Evolutionary conservation across 2,797 vertebrate genomes (phyloP), one percentile per base, ranked within the genome.

Genomic region (Neosalanx taihuensis): DNA sequence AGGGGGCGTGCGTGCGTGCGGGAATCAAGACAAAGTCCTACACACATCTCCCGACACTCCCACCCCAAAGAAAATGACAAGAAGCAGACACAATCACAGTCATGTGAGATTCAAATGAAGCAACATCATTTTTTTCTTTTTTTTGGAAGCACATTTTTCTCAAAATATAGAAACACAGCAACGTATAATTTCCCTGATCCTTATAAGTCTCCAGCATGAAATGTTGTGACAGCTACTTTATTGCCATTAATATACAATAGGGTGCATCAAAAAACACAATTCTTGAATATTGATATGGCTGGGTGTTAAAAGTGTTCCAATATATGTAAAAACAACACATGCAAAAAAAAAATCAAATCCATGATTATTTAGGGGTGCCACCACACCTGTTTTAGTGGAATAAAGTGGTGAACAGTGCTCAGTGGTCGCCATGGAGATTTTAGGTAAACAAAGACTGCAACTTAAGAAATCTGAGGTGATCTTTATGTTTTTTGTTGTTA

Each of bases 171-270:
- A 93, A 92, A 86, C 92, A 90, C 80, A 93, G 68, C 75, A 76
- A 86, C 79, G 74, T 80, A 73, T 86, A 81, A 81, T 92, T 84
- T 96, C 95, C 95, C 95, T 97, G 94, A 95, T 94, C 91, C 90
- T 74, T 73, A 90, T 70, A 79, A 75, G 88, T 91, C 77, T 76
- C 83, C 88, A 46, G 7, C 2, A 87, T 89, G 91, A 85, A 87
- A 84, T 86, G 75, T 84, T 89, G 90, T 94, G 91, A 90, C 91
- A 91, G 90, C 84, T 84, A 83, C 87, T 46, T 94, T 94, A 95
- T 96, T 96, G 93, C 93, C 72, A 90, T 71, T 58, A 73, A 33
- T 33, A 82, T 66, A 79, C 53, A 33, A 81, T 79, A 83, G n/a
- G n/a, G n/a, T n/a, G n/a, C n/a, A n/a, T n/a, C n/a, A n/a, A n/a